Evolutionary conservation across 2,113 vertebrate species (phyloP).

Genomic region (Lamprotornis superbus): DNA sequence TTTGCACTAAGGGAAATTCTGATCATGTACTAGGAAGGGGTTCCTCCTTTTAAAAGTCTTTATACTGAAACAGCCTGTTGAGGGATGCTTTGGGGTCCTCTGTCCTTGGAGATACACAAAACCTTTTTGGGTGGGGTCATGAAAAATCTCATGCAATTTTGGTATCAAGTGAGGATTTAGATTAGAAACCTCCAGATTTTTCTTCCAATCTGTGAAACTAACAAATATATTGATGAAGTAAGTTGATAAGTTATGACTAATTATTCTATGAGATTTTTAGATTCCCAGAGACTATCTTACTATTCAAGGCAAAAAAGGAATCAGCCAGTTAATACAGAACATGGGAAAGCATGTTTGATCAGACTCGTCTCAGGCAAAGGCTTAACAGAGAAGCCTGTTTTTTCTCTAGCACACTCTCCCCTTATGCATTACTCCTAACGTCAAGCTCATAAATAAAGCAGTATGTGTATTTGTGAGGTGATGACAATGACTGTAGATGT

Average conservation of each 20-base stretch:
- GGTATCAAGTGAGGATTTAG: background rate
- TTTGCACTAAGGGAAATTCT: background rate
- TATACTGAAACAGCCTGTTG: background rate
- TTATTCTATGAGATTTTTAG: background rate
- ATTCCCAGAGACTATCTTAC: background rate
- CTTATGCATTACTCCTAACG: background rate
- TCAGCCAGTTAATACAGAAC: background rate
- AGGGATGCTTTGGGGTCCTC: background rate
- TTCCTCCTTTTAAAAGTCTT: background rate
- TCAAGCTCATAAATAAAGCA: background rate
- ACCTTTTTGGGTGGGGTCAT: background rate
- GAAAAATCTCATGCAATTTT: background rate
- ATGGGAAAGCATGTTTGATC: background rate
- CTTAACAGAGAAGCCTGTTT: background rate
- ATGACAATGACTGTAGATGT: background rate
- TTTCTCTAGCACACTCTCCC: background rate
- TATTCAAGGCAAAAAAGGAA: background rate
- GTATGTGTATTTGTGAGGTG: background rate
- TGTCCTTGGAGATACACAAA: background rate
- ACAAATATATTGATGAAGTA: background rate
- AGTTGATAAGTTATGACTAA: background rate
- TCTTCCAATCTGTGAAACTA: background rate
- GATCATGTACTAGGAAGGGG: background rate
- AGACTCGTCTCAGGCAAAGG: background rate
- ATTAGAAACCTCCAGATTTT: background rate